Evolutionary conservation across 2,888 invertebrate species (phyloP).

Genomic region (Melipona beecheii): DNA sequence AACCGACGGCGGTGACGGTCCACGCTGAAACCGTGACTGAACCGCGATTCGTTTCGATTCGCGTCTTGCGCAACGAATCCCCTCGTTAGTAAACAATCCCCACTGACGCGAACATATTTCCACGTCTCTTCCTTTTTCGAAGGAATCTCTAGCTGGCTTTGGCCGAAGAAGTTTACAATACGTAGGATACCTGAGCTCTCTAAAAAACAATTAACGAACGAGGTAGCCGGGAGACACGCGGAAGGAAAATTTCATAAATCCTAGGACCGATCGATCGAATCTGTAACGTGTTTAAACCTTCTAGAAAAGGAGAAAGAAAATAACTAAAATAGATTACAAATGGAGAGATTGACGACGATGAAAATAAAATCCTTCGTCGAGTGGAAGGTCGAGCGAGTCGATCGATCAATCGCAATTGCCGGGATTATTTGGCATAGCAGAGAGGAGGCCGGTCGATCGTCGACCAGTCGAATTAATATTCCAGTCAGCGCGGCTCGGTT

Average conservation of each 20-base stretch:
- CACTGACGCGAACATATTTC: constrained; percentile 35
- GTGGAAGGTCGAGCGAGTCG: constrained; percentile 18
- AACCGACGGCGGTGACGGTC: constrained; percentile 12
- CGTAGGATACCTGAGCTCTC: too few relatives aligned
- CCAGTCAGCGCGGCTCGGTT: not conserved
- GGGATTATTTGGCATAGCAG: not conserved
- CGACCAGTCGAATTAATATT: constrained; percentile 7
- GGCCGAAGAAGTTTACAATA: too few relatives aligned
- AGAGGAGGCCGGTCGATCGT: not conserved
- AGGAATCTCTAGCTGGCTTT: too few relatives aligned
- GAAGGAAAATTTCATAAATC: too few relatives aligned
- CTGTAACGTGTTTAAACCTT: not conserved
- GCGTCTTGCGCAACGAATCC: constrained; percentile 34
- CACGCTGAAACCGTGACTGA: constrained; percentile 9
- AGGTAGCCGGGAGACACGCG: too few relatives aligned
- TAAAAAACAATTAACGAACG: too few relatives aligned
- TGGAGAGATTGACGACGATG: constrained; percentile 41
- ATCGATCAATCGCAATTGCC: constrained; percentile 41
- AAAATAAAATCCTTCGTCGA: constrained; percentile 37
- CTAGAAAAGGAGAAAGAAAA: not conserved
- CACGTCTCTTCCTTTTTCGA: not conserved
- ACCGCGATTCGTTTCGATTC: constrained; percentile 24
- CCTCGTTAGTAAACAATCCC: not conserved
- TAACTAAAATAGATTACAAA: constrained; percentile 40
- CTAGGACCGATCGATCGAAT: too few relatives aligned